Evolutionary conservation across 2,888 invertebrate genomes (phyloP), one percentile per base, ranked within the genome.

Genomic region (Saturnia pavonia): DNA sequence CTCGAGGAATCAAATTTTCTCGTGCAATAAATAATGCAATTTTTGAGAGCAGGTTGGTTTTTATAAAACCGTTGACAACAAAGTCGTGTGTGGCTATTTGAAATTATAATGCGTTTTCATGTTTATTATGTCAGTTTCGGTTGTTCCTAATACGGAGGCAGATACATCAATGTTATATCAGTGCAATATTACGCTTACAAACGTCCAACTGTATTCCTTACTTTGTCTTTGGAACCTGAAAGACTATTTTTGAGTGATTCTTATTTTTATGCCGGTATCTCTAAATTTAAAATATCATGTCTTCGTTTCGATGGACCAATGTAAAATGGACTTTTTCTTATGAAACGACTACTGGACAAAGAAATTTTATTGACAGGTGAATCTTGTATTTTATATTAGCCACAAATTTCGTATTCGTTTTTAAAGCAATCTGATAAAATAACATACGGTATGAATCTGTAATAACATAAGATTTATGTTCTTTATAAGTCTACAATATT

Each of bases 101-200:
- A 90, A 93, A 92, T 91, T 91, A 87, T 90, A 90, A 92, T 90
- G 87, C 82, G 80, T 79, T 84, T 85, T 86, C 88, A 87, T 88
- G 88, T 88, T 60, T 60, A 60, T 86, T 88, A 91, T 88, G 86
- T 87, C 90, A 87, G 81, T 84, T 90, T 89, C 86, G 89, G 82
- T 81, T 85, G 86, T 84, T 86, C 88, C 87, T 87, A 88, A 90
- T 88, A 87, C 85, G 89, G 88, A 60, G 57, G 84, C 86, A 85
- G 85, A 93, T 91, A 86, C 90, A 88, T 91, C 91, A 91, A 90
- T 86, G 91, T 89, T 88, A 81, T 80, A 75, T 77, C 75, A 75
- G 72, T 73, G 77, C 88, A 82, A 86, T 78, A 34, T 73, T 76
- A 74, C 43, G 42, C 43, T 67, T 43, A 67, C 22, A 25, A 66